Evolutionary conservation across 2,113 vertebrate species (phyloP).

Genomic region (Megaceryle torquata): DNA sequence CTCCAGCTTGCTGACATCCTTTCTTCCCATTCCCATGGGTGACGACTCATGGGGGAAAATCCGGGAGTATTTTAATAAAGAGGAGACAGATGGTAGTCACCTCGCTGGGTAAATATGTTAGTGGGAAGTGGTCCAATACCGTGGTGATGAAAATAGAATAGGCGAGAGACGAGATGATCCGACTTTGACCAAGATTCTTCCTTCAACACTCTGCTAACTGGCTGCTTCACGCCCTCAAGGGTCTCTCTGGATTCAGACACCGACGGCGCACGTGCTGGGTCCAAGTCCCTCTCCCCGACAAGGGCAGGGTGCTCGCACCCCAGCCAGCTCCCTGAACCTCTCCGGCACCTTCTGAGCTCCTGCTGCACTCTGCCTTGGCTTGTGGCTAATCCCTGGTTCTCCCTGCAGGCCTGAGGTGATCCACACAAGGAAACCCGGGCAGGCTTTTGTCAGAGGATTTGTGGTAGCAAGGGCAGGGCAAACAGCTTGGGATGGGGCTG

Average conservation of each 20-base stretch:
- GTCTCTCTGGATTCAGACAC: not conserved
- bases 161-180: not conserved
- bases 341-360: not conserved
- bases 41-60: conserved; percentile 16
- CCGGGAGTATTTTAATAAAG: conserved; percentile 48
- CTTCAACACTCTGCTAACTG: accelerated
- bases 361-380: accelerated
- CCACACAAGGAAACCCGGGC: not conserved
- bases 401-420: not conserved
- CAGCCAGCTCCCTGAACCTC: not conserved
- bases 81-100: conserved; percentile 46
- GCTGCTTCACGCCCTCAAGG: not conserved
- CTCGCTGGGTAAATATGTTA: not conserved
- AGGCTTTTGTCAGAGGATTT: not conserved
- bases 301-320: not conserved
- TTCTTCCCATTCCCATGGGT: conserved; percentile 20
- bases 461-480: not conserved
- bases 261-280: accelerated
- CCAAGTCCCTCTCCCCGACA: not conserved
- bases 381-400: not conserved
- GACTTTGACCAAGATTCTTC: not conserved
- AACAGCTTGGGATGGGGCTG: not conserved
- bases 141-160: not conserved
- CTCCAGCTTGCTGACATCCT: conserved; percentile 40
- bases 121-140: not conserved